Base-by-base conservation (phyloP, 2,113 vertebrate genomes). In the Nothobranchius furzeri region DNA sequence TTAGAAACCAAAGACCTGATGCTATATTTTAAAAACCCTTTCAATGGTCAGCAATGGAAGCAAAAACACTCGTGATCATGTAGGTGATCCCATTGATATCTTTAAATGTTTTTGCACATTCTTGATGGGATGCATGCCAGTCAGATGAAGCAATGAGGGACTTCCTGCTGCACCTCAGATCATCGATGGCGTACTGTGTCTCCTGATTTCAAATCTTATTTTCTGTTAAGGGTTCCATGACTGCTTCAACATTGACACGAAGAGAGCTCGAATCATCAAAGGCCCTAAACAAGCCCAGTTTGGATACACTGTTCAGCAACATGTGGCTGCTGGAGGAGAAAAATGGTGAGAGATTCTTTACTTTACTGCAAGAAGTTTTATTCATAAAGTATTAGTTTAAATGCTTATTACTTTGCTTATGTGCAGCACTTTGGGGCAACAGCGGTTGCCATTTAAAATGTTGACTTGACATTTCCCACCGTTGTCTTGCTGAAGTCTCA, bases 281-380 rank as follows among this genome's bases (percentile, higher is more conserved):
- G 98, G 98, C 49, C 94, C 97, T 0, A 92, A 91, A 81, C 93
- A 94, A 2, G 92, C 95, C 0, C 98, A 96, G 82, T 99, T 99
- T 50, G 98, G 97, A 68, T 99, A 98, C 92, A 99, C 96, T 0
- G 96, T 99, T 60, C 96, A 98, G 84, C 98, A 99, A 84, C 97
- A 99, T 7, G 90, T 95, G 52, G 94, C 95, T 6, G 87, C 95
- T 0, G 89, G 91, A 0, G 96, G 94, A 17, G 94, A 96, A 80
- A 99, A 98, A 84, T 99, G 98, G 98, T 99, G 85, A 95, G 94
- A 13, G 7, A 50, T 13, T 47, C n/a, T 30, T 30, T 4, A 30
- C 30, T 30, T 30, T 30, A 30, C 30, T 30, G 30, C 30, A 30
- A 1, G 30, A 30, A 4, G 30, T 30, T 30, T 30, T 30, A 30